Evolutionary conservation across 2,113 vertebrate genomes (phyloP).

Genomic region (Eupsittula cactorum): DNA sequence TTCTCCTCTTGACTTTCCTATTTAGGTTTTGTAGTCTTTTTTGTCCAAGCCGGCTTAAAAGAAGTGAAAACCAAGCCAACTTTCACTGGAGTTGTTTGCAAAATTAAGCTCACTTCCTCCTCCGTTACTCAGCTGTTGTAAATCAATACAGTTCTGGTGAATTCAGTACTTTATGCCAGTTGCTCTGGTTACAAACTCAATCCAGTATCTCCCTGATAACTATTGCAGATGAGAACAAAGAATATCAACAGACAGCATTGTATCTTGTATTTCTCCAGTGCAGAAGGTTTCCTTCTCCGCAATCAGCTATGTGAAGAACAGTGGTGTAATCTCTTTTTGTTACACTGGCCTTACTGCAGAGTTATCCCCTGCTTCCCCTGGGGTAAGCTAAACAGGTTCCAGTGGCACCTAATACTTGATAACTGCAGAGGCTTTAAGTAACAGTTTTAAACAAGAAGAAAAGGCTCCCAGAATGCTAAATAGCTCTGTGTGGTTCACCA

Average conservation of each 20-base stretch:
- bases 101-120: not conserved
- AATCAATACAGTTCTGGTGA: constrained; percentile 7
- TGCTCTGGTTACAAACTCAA: not conserved
- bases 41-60: not conserved
- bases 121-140: constrained; percentile 7
- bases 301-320: not conserved
- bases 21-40: not conserved
- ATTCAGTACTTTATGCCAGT: not conserved
- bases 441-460: not conserved
- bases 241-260: not conserved
- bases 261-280: not conserved
- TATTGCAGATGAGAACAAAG: not conserved
- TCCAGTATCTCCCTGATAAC: not conserved
- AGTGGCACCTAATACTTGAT: not conserved
- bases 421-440: not conserved
- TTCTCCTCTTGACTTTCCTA: not conserved
- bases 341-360: not conserved
- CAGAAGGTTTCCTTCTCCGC: not conserved
- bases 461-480: not conserved
- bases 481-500: not conserved
- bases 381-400: not conserved
- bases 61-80: not conserved
- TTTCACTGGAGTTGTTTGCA: not conserved
- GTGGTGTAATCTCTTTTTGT: not conserved
- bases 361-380: not conserved